These are phyloP conservation scores for Lacerta viridis DNA, from an alignment of 2,797 vertebrate species.

Conservation along the genomic window DNA sequence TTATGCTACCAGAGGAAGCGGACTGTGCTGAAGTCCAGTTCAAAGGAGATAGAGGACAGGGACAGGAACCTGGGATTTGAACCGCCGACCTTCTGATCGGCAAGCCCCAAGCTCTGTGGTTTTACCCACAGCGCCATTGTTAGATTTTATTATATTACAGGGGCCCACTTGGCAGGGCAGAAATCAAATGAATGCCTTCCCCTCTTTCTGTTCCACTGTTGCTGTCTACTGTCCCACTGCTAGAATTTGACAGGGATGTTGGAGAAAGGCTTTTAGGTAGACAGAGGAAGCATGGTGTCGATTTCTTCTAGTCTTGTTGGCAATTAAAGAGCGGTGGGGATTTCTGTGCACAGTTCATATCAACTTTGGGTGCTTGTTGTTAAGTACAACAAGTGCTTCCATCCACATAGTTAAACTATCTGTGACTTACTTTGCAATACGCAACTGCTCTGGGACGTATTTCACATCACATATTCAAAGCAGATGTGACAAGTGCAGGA, in stretches of 20 bases:
- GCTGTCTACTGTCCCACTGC: not conserved
- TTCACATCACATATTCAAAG: not conserved
- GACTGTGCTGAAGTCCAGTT: too few relatives aligned
- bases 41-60: too few relatives aligned
- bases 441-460: not conserved
- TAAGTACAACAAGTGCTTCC: not conserved
- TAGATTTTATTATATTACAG: not conserved
- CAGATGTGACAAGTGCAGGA: slow-evolving; percentile 1
- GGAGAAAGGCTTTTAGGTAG: not conserved
- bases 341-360: not conserved
- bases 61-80: not conserved
- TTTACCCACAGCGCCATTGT: too few relatives aligned
- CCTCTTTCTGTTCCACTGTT: not conserved
- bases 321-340: not conserved
- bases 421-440: not conserved
- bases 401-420: not conserved
- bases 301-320: not conserved
- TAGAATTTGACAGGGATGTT: not conserved
- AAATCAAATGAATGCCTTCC: not conserved
- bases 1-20: too few relatives aligned
- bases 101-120: too few relatives aligned
- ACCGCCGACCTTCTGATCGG: too few relatives aligned
- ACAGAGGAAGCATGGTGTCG: not conserved
- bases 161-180: too few relatives aligned
- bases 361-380: not conserved